A percentile compares a stretch with the other conserved stretches of the same genome.
Evolutionary conservation across 1,140 invertebrate genomes (phyloP).

Genomic region (Harlomillsia oculata): DNA sequence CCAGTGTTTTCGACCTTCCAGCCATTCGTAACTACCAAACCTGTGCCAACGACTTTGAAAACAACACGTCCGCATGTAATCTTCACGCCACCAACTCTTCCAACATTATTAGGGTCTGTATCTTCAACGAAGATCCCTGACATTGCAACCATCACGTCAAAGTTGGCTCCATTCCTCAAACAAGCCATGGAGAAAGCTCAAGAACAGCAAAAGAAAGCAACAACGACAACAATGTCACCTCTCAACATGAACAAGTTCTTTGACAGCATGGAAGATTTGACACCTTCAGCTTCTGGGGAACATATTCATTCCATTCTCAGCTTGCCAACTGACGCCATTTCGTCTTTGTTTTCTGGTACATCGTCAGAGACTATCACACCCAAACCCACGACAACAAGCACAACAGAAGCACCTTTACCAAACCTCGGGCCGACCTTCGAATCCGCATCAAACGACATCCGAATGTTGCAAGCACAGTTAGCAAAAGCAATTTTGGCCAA

Average conservation of each 20-base stretch:
- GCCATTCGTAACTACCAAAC: not conserved
- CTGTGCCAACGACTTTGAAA: conserved; percentile 33
- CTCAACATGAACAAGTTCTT: no score
- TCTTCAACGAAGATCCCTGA: not conserved
- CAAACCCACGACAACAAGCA: not conserved
- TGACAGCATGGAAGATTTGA: no score
- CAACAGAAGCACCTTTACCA: not conserved
- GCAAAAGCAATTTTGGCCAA: conserved; percentile 22
- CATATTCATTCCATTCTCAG: no score
- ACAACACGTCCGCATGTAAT: no score
- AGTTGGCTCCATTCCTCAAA: conserved; percentile 1
- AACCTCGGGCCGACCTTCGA: not conserved
- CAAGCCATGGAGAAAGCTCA: no score
- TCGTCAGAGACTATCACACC: not conserved
- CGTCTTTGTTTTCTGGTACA: conserved; percentile 11
- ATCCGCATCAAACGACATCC: not conserved
- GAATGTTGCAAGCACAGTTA: conserved; percentile 18
- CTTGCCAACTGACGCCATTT: conserved; percentile 18
- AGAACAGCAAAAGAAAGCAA: no score
- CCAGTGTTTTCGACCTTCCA: no score
- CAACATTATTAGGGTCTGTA: not conserved
- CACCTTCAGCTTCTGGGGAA: no score
- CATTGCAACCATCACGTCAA: not conserved
- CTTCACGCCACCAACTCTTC: not conserved
- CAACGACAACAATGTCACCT: no score